Conservation (phyloP, 2,113 vertebrate species). For the Thryonomys swinderianus region DNA sequence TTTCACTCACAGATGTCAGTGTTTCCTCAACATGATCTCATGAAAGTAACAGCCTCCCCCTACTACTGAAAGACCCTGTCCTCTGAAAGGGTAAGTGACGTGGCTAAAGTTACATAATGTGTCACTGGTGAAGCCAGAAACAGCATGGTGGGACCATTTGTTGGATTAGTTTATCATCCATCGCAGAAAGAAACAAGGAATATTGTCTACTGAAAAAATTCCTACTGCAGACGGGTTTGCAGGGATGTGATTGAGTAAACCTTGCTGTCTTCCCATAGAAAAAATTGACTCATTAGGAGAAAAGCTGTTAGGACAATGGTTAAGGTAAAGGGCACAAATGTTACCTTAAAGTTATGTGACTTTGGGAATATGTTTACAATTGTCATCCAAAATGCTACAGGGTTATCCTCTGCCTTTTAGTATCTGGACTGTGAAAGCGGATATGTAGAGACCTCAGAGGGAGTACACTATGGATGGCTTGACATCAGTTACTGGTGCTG, state of each 20-base stretch:
- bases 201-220: conserved; percentile 46
- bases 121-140: conserved; percentile 44
- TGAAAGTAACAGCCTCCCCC: conserved; percentile 33
- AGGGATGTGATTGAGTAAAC: not conserved
- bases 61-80: not conserved
- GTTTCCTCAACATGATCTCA: conserved; percentile 11
- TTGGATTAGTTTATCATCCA: conserved; percentile 25
- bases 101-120: not conserved
- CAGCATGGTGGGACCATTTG: not conserved
- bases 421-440: conserved; percentile 35
- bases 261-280: not conserved
- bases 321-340: not conserved
- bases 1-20: not conserved
- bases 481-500: not conserved
- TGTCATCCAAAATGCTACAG: not conserved
- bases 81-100: conserved; percentile 22
- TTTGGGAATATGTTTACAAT: not conserved
- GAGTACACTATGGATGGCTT: not conserved
- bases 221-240: not conserved
- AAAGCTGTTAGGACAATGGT: not conserved
- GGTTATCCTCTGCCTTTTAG: not conserved
- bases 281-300: not conserved
- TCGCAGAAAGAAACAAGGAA: conserved; percentile 9
- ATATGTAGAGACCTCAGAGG: not conserved
- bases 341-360: not conserved